Evolutionary conservation across 2,797 vertebrate genomes (phyloP), one percentile per base, ranked within the genome.

Genomic region (Periophthalmus magnuspinnatus): DNA sequence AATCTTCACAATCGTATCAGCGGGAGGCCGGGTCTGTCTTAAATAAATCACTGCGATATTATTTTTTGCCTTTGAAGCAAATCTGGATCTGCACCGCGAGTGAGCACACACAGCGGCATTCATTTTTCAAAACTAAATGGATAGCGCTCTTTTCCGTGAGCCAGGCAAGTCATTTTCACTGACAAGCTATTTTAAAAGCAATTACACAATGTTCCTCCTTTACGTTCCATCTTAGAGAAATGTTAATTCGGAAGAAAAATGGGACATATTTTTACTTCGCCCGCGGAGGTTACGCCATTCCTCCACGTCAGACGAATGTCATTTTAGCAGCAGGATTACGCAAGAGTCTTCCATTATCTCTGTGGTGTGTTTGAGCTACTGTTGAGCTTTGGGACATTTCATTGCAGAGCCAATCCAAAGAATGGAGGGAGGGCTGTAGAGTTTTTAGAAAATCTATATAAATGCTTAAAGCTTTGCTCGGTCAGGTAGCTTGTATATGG

Each of bases 1-100:
- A 24, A 36, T 59, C 9, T 64, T 62, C 32, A 62, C 65, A 76
- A 59, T 68, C 38, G 14, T 14, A 72, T 34, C 64, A 77, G 58
- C 33, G 45, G 59, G 64, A 19, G 2, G 14, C 52, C 36, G 11
- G 3, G 6, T 74, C 41, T 55, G 52, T 32, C 58, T 24, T 76
- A 33, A 67, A 34, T 75, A 8, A 50, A 69, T 68, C 34, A 33
- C 22, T 5, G 24, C 19, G 11, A 64, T 36, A 55, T 71, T 33
- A 59, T 64, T 64, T 48, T 64, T 48, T 48, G 41, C 45, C 50
- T 72, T 41, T 72, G 4, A 73, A 63, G 68, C 16, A 38, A 45
- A 57, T 21, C 55, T 55, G 38, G 8, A 45, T 34, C 7, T 5
- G 41, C 19, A 3, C 50, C 41, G 21, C 32, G 65, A 65, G 38